These are phyloP conservation scores for Spea hammondii DNA, from an alignment of 2,797 vertebrate species.

Conservation along the genomic window DNA sequence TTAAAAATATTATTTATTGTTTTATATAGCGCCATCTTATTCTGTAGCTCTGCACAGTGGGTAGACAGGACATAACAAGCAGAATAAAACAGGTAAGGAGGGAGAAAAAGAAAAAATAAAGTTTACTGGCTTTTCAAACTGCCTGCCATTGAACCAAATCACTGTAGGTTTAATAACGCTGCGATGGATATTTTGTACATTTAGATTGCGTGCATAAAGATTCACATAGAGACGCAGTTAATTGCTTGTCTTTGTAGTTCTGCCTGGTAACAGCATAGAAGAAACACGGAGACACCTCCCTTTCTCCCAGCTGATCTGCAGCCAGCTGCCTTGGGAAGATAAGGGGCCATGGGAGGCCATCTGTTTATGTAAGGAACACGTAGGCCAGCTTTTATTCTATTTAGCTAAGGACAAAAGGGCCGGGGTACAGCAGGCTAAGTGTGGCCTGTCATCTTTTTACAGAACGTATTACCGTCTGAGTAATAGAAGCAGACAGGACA, in stretches of 20 bases:
- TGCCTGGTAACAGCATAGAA: slow-evolving; percentile 17
- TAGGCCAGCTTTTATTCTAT: slow-evolving; percentile 15
- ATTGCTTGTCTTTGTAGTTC: neutral
- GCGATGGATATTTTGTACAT: no score
- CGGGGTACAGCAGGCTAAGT: slow-evolving; percentile 15
- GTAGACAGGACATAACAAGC: no score
- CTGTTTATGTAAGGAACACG: slow-evolving; percentile 12
- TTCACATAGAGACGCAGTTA: neutral
- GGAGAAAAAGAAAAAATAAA: no score
- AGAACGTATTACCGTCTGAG: slow-evolving; percentile 28
- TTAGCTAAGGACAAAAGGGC: slow-evolving; percentile 25
- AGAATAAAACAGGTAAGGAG: no score
- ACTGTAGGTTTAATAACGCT: no score
- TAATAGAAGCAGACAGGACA: slow-evolving; percentile 8
- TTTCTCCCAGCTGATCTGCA: slow-evolving; percentile 6
- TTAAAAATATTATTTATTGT: no score
- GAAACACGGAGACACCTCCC: neutral
- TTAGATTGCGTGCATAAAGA: no score
- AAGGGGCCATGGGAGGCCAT: slow-evolving; percentile 18
- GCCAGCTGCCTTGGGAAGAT: slow-evolving; percentile 55
- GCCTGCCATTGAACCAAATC: no score
- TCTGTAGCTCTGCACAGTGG: no score
- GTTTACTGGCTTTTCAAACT: no score
- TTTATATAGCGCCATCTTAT: no score
- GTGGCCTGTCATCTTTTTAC: slow-evolving; percentile 2